Conservation (phyloP, 2,113 vertebrate species). For the Psammodynastes pulverulentus region DNA sequence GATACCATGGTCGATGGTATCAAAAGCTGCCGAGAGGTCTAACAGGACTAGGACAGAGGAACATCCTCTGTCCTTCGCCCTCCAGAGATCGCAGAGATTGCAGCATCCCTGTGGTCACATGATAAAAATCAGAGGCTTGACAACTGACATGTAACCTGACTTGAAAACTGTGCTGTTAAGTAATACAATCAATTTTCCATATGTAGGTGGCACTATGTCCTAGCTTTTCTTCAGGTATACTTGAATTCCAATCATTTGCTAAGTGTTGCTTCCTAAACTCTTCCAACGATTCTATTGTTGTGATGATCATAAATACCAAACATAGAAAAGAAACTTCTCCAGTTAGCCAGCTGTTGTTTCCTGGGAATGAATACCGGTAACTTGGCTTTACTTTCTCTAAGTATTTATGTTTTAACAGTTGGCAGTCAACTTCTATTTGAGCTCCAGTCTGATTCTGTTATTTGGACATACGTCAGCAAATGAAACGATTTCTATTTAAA, state of each 20-base stretch:
- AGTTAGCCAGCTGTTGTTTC: constrained; percentile 51
- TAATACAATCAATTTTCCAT: not conserved
- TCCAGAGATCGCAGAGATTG: too few relatives aligned
- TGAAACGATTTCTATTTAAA: constrained; percentile 66
- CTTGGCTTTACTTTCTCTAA: constrained; percentile 65
- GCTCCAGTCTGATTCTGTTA: constrained; percentile 63
- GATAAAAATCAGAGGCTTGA: too few relatives aligned
- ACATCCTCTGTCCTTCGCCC: too few relatives aligned
- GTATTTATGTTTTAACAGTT: constrained; percentile 60
- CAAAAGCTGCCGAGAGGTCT: too few relatives aligned
- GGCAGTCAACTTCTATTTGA: constrained; percentile 64
- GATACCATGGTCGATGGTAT: too few relatives aligned
- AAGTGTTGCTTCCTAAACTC: not conserved
- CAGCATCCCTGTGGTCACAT: too few relatives aligned
- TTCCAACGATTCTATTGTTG: not conserved
- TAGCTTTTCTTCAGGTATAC: not conserved
- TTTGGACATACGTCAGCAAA: constrained; percentile 65
- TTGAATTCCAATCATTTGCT: accelerated
- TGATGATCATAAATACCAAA: constrained; percentile 21
- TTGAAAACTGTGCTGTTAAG: not conserved
- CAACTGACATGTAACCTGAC: not conserved
- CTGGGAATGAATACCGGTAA: constrained; percentile 57
- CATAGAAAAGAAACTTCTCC: constrained; percentile 33
- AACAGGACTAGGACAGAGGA: too few relatives aligned
- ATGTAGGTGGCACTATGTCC: not conserved